Evolutionary conservation across 1,140 invertebrate genomes (phyloP), one percentile per base, ranked within the genome.

Genomic region (Anadara kagoshimensis): DNA sequence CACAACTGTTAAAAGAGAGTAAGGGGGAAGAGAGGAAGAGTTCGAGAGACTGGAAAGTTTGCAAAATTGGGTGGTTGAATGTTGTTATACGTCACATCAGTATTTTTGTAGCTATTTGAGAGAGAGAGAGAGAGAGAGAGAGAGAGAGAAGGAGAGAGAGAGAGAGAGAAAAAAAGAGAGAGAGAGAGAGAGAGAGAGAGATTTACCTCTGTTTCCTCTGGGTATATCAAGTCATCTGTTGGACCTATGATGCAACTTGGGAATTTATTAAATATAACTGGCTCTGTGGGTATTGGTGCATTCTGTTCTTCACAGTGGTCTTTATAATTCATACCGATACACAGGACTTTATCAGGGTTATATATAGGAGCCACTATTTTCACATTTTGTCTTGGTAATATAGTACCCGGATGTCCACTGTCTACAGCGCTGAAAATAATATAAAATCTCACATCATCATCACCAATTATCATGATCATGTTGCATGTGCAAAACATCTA

Each of bases 241-340:
- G 94, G 94, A 4, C 95, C 95, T 24, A 94, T 91, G 49, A 97
- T 92, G 41, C 92, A 92, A 79, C 94, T 95, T 16, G 93, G 89
- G 80, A 94, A 95, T 89, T 96, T 96, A 86, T 91, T 94, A 85
- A 96, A 96, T 73, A 95, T 92, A 67, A 95, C 92, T 0, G 94
- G 94, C 79, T 93, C 93, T 61, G 91, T 90, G 0, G 94, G 94
- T 1, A 92, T 90, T 20, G 93, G 92, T 16, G 92, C 83, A 68
- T 93, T 93, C 83, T 95, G 94, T 87, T 95, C 94, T 64, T 93
- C 90, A 83, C 94, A 95, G 82, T 95, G 94, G 54, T 94, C 94
- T 71, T 87, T 91, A 77, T 95, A 95, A 86, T 95, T 95, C 51
- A 95, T 90, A 7, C 94, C 94, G 5, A 95, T 92, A 88, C 94